Conservation (phyloP, 2,113 vertebrate genomes). For the Argyrosomus japonicus region DNA sequence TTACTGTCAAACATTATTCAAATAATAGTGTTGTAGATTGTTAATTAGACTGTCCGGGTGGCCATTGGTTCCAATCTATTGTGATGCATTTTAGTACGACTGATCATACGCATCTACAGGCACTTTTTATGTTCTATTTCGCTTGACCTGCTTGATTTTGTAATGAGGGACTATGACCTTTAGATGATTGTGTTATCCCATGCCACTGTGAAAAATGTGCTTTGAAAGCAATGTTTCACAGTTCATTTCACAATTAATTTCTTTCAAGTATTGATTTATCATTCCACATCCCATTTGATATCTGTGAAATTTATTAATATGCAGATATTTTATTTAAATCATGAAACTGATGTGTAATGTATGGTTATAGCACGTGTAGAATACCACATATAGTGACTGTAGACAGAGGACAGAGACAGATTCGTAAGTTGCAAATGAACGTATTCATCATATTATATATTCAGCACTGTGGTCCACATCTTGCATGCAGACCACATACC, state of each 20-base stretch:
- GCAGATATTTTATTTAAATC: neutral
- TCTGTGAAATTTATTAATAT: neutral
- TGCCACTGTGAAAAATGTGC: neutral
- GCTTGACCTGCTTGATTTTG: neutral
- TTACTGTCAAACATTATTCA: neutral
- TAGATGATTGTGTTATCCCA: neutral
- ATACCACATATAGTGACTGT: neutral
- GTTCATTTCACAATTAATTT: conserved; percentile 7
- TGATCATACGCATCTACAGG: neutral
- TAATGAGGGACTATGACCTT: neutral
- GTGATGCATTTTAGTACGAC: neutral
- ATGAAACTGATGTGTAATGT: neutral
- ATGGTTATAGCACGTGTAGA: neutral
- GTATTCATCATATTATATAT: conserved; percentile 15
- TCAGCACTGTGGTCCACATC: conserved; percentile 8
- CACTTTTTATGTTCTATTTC: neutral
- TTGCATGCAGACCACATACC: neutral
- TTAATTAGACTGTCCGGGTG: neutral
- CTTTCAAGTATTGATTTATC: neutral
- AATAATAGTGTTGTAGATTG: neutral
- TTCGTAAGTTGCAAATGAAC: conserved; percentile 12
- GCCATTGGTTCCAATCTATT: neutral
- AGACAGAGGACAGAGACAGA: neutral
- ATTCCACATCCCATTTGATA: neutral
- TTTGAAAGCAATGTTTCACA: conserved; percentile 1